Conservation (phyloP, 2,888 invertebrate genomes). For the Stramonita haemastoma region DNA sequence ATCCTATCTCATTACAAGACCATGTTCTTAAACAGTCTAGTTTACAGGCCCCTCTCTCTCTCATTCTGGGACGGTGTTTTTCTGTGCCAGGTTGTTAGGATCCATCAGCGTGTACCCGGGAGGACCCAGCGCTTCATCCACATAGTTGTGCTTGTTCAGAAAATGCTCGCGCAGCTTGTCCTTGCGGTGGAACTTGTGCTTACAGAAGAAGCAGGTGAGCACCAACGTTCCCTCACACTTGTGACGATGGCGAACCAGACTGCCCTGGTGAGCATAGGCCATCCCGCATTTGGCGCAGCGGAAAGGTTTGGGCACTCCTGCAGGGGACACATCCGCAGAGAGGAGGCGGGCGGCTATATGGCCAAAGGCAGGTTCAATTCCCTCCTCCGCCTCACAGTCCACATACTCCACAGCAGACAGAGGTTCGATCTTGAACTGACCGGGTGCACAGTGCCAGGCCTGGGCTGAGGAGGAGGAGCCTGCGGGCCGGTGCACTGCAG, state of each 20-base stretch:
- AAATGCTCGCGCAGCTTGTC: conserved; percentile 37
- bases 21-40: no score
- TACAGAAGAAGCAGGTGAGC: conserved; percentile 22
- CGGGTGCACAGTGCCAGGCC: background rate
- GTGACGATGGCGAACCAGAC: conserved; percentile 45
- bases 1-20: no score
- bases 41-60: no score
- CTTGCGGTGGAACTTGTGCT: conserved; percentile 31
- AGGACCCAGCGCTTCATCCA: conserved; percentile 33
- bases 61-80: background rate
- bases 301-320: conserved; percentile 13
- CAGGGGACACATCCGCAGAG: background rate
- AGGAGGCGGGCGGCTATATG: background rate
- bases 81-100: background rate
- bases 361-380: background rate
- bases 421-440: conserved; percentile 15
- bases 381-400: background rate
- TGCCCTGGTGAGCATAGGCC: conserved; percentile 43
- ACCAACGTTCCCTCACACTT: conserved; percentile 37
- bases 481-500: background rate
- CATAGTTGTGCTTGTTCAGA: conserved; percentile 31
- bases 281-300: conserved; percentile 42
- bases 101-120: conserved; percentile 37
- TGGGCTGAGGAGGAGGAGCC: background rate
- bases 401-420: background rate